Conservation (phyloP, 1,140 invertebrate genomes). For the Pseudobourletiella spinata region DNA sequence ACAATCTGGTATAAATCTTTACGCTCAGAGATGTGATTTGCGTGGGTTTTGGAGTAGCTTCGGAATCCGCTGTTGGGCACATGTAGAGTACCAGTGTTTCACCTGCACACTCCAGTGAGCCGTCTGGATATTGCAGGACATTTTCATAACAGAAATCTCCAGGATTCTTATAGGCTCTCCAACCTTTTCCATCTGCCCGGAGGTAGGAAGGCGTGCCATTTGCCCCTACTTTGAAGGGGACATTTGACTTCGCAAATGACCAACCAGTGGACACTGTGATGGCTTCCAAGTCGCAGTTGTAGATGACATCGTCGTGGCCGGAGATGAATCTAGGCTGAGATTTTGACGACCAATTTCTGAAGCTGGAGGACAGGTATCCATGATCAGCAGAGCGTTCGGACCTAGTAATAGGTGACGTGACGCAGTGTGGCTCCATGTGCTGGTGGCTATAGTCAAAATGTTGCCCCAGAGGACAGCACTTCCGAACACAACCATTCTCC, state of each 20-base stretch:
- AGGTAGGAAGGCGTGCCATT: neutral
- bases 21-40: neutral
- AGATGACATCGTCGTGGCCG: neutral
- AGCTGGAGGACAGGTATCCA: neutral
- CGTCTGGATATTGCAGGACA: neutral
- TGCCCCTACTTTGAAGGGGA: neutral
- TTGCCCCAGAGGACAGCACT: neutral
- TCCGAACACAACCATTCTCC: neutral
- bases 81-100: neutral
- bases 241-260: neutral
- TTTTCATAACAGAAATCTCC: neutral
- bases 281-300: neutral
- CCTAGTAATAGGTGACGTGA: too few relatives aligned
- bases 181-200: neutral
- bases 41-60: too few relatives aligned
- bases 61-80: neutral
- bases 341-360: neutral
- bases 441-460: neutral
- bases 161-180: neutral
- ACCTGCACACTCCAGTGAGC: neutral
- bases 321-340: neutral
- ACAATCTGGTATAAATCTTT: too few relatives aligned
- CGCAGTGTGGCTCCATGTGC: too few relatives aligned
- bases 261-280: neutral
- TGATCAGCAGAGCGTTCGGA: neutral